These are phyloP conservation scores for Neodontobutis hainanensis DNA, from an alignment of 2,113 vertebrate genomes.

Conservation along the genomic window DNA sequence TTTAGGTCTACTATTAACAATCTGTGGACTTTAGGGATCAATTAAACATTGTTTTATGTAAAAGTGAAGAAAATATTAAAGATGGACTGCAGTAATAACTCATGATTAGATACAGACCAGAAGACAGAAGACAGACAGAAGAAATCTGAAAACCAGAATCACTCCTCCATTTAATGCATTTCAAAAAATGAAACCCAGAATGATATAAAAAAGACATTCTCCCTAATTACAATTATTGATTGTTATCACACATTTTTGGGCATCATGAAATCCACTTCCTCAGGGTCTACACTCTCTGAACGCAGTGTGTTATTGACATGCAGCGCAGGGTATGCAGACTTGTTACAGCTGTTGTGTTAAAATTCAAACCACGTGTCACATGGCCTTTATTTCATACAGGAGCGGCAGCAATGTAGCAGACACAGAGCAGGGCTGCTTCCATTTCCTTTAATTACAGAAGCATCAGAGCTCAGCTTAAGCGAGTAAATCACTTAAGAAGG, in stretches of 20 bases:
- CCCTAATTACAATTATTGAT: no score
- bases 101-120: no score
- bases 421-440: slow-evolving; percentile 39
- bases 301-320: background rate
- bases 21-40: no score
- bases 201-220: no score
- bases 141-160: no score
- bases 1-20: no score
- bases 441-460: slow-evolving; percentile 69
- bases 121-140: no score
- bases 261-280: background rate
- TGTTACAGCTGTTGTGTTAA: slow-evolving; percentile 10
- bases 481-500: slow-evolving; percentile 72
- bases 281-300: background rate
- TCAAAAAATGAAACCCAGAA: no score
- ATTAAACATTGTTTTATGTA: no score
- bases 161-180: no score
- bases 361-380: slow-evolving; percentile 2
- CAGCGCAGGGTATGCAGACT: background rate
- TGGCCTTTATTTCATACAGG: background rate
- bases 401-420: background rate
- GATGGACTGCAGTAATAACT: no score
- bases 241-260: background rate
- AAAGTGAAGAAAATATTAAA: no score
- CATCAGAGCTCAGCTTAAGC: slow-evolving; percentile 40